Evolutionary conservation across 2,888 invertebrate species (phyloP), one percentile per base, ranked within the genome.

Genomic region (Octonoba sinensis): DNA sequence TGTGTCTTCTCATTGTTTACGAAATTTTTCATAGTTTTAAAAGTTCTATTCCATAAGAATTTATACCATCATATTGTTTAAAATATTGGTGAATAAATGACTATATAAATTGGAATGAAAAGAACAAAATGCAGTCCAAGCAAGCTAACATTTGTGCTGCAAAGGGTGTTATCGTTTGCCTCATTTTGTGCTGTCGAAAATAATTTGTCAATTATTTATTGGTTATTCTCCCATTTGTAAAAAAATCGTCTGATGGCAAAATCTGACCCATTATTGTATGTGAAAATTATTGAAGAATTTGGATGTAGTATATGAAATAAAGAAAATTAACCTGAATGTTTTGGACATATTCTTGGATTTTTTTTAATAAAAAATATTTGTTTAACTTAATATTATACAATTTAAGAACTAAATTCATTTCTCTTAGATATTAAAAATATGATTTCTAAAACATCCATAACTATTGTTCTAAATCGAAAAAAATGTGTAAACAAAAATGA

Each of bases 181-280:
- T 60, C 12, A 60, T 27, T 60, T 16, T 27, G n/a, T 27, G 13
- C 24, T 60, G 27, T 60, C 15, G 6, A 4, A 27, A 59, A 13
- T 27, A 6, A 27, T 27, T 18, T 27, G 24, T 8, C 13, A 16
- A 60, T 27, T 24, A 62, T 46, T 36, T 62, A 62, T 62, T 62
- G 62, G 62, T 62, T 62, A 44, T 62, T 18, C 62, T 44, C 24
- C 36, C 13, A 18, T 18, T 44, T 60, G 27, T 22, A 62, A 13
- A 13, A 27, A 62, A 11, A 24, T 18, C 8, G 3, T 4, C 13
- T 20, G 36, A 18, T 22, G 16, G 46, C 46, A 62, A 62, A 62
- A 44, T 12, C 44, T 62, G 62, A 62, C 18, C 18, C 3, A 36
- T 11, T 36, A 1, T 36, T 36, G 36, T 36, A 44, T 18, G 24